phyloP scores from a whole-genome alignment of 1,140 invertebrate species.

The Pseudomyrmex sp. region DNA sequence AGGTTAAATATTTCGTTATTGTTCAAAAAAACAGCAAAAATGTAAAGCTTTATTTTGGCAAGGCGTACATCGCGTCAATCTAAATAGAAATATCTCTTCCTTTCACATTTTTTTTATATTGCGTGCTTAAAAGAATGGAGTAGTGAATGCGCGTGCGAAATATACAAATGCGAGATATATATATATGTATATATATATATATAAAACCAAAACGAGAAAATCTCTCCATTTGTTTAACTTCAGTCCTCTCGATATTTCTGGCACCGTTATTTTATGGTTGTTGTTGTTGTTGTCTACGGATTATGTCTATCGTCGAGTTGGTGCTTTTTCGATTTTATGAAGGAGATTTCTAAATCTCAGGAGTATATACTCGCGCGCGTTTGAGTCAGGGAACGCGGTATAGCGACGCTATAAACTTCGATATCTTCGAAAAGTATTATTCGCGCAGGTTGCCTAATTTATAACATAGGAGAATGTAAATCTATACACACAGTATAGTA shows the following conservation, averaged over 20 bases:
- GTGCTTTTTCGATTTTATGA: slow-evolving; percentile 44
- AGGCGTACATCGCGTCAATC: neutral
- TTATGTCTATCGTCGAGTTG: slow-evolving; percentile 46
- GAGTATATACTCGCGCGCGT: slow-evolving; percentile 24
- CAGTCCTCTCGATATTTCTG: slow-evolving; percentile 16
- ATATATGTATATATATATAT: too few species aligned
- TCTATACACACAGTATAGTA: neutral
- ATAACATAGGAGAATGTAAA: too few species aligned
- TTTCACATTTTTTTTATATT: slow-evolving; percentile 7
- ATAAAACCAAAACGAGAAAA: neutral
- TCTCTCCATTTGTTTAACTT: slow-evolving; percentile 28
- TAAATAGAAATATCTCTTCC: neutral
- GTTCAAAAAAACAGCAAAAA: slow-evolving; percentile 11
- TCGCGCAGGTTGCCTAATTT: neutral
- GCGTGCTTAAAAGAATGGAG: neutral
- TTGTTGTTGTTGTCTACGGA: slow-evolving; percentile 15
- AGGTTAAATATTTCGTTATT: slow-evolving; percentile 14
- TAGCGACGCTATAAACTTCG: slow-evolving; percentile 33
- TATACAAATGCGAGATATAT: neutral
- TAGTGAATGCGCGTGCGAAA: too few species aligned
- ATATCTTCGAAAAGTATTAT: neutral
- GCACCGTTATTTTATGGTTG: slow-evolving; percentile 36
- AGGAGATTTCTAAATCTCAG: slow-evolving; percentile 52
- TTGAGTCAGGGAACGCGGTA: slow-evolving; percentile 8
- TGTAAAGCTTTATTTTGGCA: neutral